Percentiles rank a stretch among this genome's conserved stretches.
These are phyloP conservation scores for Calidris pygmaea DNA, from an alignment of 2,113 vertebrate genomes.

Conservation along the genomic window DNA sequence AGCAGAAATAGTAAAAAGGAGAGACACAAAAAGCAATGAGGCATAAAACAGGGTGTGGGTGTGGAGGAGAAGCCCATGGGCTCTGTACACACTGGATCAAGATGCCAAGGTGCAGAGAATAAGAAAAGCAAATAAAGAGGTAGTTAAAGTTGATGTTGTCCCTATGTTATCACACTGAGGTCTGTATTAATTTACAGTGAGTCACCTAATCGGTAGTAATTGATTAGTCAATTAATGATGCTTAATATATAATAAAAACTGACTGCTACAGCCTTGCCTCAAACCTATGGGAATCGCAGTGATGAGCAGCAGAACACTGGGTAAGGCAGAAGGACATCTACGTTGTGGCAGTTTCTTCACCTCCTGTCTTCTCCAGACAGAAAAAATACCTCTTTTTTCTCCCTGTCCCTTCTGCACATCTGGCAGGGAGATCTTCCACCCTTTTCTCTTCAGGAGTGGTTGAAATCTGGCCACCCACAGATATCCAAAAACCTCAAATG, in stretches of 20 bases:
- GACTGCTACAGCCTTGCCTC: neutral
- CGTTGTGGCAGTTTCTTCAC: neutral
- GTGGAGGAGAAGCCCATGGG: neutral
- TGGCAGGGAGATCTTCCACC: neutral
- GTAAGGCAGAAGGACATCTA: neutral
- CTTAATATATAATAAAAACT: neutral
- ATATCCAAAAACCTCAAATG: neutral
- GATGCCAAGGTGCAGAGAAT: neutral
- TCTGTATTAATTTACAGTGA: neutral
- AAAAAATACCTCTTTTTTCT: neutral
- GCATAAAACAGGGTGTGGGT: neutral
- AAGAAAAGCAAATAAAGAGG: neutral
- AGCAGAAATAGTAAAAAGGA: neutral
- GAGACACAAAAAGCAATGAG: neutral
- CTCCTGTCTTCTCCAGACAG: neutral
- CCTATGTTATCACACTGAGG: accelerated
- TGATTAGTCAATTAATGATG: neutral
- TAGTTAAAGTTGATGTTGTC: neutral
- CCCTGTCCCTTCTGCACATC: neutral
- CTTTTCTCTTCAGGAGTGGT: neutral
- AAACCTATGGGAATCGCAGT: neutral
- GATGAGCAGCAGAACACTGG: neutral
- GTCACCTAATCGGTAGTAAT: neutral
- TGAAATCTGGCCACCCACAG: neutral
- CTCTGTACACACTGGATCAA: neutral